Conservation (phyloP, 2,113 vertebrate genomes). For the Burhinus bistriatus region DNA sequence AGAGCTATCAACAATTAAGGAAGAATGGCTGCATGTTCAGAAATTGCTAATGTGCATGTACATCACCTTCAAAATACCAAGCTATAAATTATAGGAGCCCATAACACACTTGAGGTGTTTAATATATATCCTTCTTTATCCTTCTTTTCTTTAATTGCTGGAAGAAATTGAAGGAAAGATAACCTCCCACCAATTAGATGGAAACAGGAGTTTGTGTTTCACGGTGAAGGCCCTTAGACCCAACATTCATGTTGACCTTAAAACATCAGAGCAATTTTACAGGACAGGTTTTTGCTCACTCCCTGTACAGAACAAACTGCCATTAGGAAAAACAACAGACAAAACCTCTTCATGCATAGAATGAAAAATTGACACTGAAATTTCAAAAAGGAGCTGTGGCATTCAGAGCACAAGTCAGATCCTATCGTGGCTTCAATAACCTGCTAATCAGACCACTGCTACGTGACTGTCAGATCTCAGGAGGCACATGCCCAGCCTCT, state of each 20-base stretch:
- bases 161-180: neutral
- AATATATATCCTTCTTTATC: neutral
- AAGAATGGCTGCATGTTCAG: neutral
- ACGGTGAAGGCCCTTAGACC: neutral
- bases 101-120: neutral
- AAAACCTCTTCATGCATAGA: neutral
- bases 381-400: neutral
- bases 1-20: neutral
- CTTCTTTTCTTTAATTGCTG: neutral
- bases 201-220: neutral
- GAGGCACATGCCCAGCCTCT: fast-evolving
- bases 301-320: neutral
- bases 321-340: neutral
- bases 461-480: neutral
- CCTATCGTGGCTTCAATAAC: neutral
- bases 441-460: neutral
- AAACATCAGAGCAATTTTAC: neutral
- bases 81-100: neutral
- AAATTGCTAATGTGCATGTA: neutral
- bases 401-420: neutral
- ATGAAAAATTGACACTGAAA: neutral
- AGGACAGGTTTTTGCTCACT: neutral
- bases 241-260: neutral
- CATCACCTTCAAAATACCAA: neutral
- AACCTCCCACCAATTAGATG: neutral